phyloP scores from a whole-genome alignment of 2,888 invertebrate species.

The Candidula unifasciata region DNA sequence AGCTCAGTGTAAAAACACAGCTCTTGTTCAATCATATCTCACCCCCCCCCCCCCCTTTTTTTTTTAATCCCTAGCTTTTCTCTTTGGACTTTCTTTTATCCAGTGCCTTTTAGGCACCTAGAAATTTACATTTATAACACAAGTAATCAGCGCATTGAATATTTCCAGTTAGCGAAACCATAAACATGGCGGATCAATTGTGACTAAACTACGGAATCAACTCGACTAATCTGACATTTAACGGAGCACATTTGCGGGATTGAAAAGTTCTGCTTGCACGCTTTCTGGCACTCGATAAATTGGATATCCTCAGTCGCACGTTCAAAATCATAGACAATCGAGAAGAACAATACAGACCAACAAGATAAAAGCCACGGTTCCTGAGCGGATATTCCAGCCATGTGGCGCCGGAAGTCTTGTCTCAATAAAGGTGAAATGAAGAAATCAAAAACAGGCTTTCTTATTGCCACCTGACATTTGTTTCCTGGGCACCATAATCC shows the following conservation, averaged over 20 bases:
- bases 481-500: constrained; percentile 9
- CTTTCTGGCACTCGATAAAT: constrained; percentile 18
- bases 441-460: constrained; percentile 31
- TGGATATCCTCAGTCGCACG: constrained; percentile 5
- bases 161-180: constrained; percentile 8
- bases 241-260: constrained; percentile 21
- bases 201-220: constrained; percentile 19
- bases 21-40: no score
- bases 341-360: not conserved
- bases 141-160: constrained; percentile 14
- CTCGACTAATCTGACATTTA: constrained; percentile 23
- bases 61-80: no score
- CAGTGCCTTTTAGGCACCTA: no score
- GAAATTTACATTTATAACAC: no score
- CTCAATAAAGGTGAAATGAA: constrained; percentile 34
- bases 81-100: no score
- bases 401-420: constrained; percentile 1
- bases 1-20: no score
- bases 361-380: constrained; percentile 17
- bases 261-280: constrained; percentile 32
- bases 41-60: no score
- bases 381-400: not conserved
- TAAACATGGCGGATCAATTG: constrained; percentile 27
- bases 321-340: constrained; percentile 14
- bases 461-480: constrained; percentile 16